phyloP scores from a whole-genome alignment of 2,888 invertebrate species.

The Yponomeuta malinellus region DNA sequence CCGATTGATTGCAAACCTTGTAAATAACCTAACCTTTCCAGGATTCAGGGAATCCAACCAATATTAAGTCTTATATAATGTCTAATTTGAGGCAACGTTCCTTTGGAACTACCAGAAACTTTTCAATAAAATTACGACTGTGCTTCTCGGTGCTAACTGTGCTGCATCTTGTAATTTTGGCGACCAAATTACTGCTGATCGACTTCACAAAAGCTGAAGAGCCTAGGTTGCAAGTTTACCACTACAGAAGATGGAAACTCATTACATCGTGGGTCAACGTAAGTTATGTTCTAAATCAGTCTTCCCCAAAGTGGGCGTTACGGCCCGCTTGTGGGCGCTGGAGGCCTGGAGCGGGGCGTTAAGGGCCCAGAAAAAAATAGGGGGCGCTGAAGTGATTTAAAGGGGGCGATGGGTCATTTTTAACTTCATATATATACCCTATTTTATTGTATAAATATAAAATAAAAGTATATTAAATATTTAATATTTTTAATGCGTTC shows the following conservation, averaged over 20 bases:
- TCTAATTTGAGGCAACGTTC: neutral
- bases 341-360: no score
- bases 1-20: no score
- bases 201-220: constrained; percentile 48
- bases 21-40: no score
- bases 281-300: constrained; percentile 29
- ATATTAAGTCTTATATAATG: neutral
- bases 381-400: no score
- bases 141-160: constrained; percentile 37
- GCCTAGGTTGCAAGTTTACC: constrained; percentile 40
- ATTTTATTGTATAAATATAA: no score
- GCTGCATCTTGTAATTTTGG: constrained; percentile 37
- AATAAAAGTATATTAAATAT: no score
- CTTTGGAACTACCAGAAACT: constrained; percentile 15
- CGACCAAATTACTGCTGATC: constrained; percentile 37
- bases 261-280: constrained; percentile 66
- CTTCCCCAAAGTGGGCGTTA: no score
- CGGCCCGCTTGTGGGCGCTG: no score
- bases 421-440: no score
- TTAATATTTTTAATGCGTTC: no score
- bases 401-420: no score
- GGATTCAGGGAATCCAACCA: neutral
- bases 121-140: constrained; percentile 44
- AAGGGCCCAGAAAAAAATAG: no score
- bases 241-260: constrained; percentile 48